Percentiles rank a stretch among this genome's conserved stretches.
Conservation (phyloP, 2,888 invertebrate genomes). For the Acanthosepion lycidas region DNA sequence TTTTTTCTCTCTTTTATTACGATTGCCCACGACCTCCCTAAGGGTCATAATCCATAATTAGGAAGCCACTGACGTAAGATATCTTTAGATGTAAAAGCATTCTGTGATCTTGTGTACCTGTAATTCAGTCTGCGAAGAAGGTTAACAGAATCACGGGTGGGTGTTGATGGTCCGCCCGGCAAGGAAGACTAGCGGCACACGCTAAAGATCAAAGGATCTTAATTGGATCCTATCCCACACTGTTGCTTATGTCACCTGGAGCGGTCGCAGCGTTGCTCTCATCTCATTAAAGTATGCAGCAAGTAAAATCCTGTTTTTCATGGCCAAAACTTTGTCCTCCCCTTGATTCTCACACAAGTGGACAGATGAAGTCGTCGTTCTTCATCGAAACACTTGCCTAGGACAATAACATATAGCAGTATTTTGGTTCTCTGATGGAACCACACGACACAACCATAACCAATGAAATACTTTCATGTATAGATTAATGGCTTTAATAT, state of each 20-base stretch:
- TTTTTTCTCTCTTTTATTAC: background rate
- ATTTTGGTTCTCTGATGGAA: background rate
- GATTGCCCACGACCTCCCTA: background rate
- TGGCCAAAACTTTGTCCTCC: background rate
- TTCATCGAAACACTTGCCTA: background rate
- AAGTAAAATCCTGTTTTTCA: conserved; percentile 33
- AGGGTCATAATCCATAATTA: background rate
- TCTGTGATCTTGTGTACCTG: conserved; percentile 2
- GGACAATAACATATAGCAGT: background rate
- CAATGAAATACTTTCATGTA: background rate
- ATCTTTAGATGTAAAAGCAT: background rate
- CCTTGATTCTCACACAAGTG: conserved; percentile 16
- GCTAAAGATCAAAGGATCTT: conserved; percentile 33
- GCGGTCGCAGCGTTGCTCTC: background rate
- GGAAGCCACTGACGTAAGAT: conserved; percentile 33
- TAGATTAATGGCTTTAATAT: background rate
- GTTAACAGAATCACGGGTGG: background rate
- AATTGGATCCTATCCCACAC: conserved; percentile 22
- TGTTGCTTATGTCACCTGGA: background rate
- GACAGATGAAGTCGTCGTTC: background rate
- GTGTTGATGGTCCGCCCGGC: background rate
- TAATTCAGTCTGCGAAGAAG: background rate
- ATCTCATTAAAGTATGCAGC: conserved; percentile 8
- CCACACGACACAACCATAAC: background rate
- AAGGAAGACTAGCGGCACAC: background rate